Evolutionary conservation across 2,888 invertebrate species (phyloP), one percentile per base, ranked within the genome.

Genomic region (Orchestes rusci): DNA sequence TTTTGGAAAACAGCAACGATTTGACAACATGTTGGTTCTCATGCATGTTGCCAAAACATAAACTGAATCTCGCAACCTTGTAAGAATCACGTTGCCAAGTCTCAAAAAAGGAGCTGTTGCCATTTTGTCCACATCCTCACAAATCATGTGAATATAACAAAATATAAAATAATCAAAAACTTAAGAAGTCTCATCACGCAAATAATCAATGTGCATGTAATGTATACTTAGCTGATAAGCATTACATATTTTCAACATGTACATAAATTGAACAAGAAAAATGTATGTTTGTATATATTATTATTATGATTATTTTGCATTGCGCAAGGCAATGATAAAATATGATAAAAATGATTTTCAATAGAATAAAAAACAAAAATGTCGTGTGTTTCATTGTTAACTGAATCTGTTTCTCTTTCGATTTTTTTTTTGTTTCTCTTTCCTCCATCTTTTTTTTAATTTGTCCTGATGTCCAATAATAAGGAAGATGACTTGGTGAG

Each of bases 231-330:
- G 48, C 15, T 5, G 39, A 23, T 48, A 46, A 42, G 42, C 28
- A 37, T 46, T 46, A 42, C 10, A 7, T 41, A 30, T 41, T 41
- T 42, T 16, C 4, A 36, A 39, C n/a, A n/a, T 48, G 43, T 43
- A 48, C 29, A 48, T 48, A 44, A 27, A 33, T 41, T 5, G 10
- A 10, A 43, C 30, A 23, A 23, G 5, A 7, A 23, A 7, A 10
- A 71, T 70, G 70, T 70, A 70, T 71, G 70, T 71, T 70, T 65
- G 70, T 70, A 70, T 64, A 65, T 64, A 66, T 39, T 64, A 64
- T 66, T 65, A 67, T 65, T 48, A 45, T 44, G 65, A 64, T 66
- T 65, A 67, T 66, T 51, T 48, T 47, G 65, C 63, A 67, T 65
- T 66, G 62, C 65, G 23, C 23, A 63, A 63, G 62, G 59, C 60